These are phyloP conservation scores for Sialis fuliginosa DNA, from an alignment of 2,888 invertebrate species.

Conservation along the genomic window DNA sequence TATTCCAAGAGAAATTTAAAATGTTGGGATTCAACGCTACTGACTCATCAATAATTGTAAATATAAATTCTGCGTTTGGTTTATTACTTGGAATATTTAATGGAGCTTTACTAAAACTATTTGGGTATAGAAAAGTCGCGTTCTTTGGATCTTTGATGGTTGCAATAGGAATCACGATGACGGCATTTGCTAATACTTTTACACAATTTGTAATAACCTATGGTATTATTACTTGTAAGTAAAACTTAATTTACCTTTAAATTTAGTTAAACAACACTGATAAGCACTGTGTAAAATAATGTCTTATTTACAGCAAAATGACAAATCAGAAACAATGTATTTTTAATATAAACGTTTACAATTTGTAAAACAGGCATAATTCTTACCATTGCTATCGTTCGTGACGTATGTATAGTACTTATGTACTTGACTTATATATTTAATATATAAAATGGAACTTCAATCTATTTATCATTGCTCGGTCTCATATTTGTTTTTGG, in stretches of 20 bases:
- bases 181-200: conserved; percentile 36
- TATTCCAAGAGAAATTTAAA: conserved; percentile 43
- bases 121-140: conserved; percentile 47
- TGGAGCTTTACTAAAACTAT: conserved; percentile 40
- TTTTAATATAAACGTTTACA: too few relatives aligned
- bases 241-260: background rate
- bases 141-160: conserved; percentile 34
- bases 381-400: too few relatives aligned
- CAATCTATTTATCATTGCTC: too few relatives aligned
- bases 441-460: too few relatives aligned
- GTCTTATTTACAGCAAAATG: background rate
- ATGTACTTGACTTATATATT: too few relatives aligned
- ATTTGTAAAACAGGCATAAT: too few relatives aligned
- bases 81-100: conserved; percentile 47
- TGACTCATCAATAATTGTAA: conserved; percentile 42
- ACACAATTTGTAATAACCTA: conserved; percentile 41
- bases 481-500: too few relatives aligned
- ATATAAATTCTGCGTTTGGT: conserved; percentile 46
- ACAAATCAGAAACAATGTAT: background rate
- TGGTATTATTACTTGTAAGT: conserved; percentile 53
- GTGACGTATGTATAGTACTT: too few relatives aligned
- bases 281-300: too few relatives aligned
- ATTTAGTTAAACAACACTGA: too few relatives aligned
- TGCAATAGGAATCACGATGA: conserved; percentile 35
- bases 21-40: conserved; percentile 37